Base-by-base conservation (phyloP, 2,797 vertebrate species). In the Hoplostethus atlanticus region DNA sequence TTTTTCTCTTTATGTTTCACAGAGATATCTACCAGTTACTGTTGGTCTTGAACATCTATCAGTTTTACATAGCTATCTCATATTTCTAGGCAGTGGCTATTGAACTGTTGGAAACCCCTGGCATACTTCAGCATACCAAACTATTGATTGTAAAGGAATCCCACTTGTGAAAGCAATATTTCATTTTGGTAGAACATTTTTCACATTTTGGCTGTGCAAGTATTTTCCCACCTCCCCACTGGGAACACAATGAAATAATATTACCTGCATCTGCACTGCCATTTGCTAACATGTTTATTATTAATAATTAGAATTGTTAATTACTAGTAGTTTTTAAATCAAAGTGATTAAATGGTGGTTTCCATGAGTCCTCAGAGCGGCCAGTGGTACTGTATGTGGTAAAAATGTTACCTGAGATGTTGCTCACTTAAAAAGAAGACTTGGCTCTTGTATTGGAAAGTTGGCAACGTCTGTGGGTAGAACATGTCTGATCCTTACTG, bases 391-490 rank as follows among this genome's bases (percentile, higher is more conserved):
- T 21, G 21, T 21, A 21, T 21, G 10, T 50, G 15, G 47, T 50
- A 50, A 8, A 50, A 17, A 17, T n/a, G 47, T 13, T n/a, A 1
- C 4, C 12, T 55, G 12, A 25, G 13, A 71, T 4, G 12, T 13
- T 62, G 11, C 30, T 71, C 34, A 15, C 56, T 52, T 77, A n/a
- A 60, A 28, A 11, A 4, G 4, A 38, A 31, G 67, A 31, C 17
- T 46, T 51, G 54, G 6, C 21, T 69, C n/a, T 61, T 53, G 13
- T 47, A 53, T 5, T 59, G 34, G 4, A 13, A 3, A 40, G 36
- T 9, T 50, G 52, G 25, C 31, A 30, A 13, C 16, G 15, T 13
- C 59, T n/a, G 48, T 9, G 38, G 46, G 52, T 31, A n/a, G 11
- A 52, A 21, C 34, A 5, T 36, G 10, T 46, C 40, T 48, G 13